These are phyloP conservation scores for Falco cherrug DNA, from an alignment of 2,797 vertebrate species.

Conservation along the genomic window DNA sequence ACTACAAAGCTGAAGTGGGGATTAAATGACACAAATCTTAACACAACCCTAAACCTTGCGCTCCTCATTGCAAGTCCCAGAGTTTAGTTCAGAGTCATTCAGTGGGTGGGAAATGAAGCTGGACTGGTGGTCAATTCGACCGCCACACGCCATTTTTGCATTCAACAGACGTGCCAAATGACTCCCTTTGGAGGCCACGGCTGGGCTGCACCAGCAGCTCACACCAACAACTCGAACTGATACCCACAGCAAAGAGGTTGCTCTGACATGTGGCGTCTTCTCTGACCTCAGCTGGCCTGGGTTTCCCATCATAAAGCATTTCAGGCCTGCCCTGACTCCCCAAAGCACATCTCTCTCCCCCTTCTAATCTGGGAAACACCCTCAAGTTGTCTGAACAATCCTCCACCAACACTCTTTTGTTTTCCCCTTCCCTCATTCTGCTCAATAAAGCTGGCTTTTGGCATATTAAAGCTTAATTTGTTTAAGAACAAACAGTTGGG, in stretches of 20 bases:
- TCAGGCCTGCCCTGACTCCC: background rate
- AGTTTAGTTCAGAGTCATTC: background rate
- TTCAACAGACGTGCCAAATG: background rate
- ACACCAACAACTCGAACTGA: rapidly evolving
- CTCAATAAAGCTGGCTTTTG: constrained; percentile 66
- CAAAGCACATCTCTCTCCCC: background rate
- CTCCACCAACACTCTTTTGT: constrained; percentile 50
- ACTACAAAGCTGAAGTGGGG: background rate
- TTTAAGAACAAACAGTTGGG: constrained; percentile 79
- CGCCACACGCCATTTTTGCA: background rate
- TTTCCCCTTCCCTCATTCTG: constrained; percentile 24
- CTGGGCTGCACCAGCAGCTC: background rate
- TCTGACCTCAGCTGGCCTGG: background rate
- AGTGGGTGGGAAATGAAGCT: rapidly evolving
- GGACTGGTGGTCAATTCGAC: background rate
- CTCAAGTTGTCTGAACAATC: background rate
- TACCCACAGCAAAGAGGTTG: background rate
- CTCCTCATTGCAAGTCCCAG: background rate
- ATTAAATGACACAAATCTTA: background rate
- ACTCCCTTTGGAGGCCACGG: background rate
- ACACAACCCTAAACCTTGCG: background rate
- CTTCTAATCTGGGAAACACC: background rate
- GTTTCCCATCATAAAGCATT: background rate
- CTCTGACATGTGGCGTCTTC: background rate
- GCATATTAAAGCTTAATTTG: constrained; percentile 80